phyloP scores from a whole-genome alignment of 2,888 invertebrate species.

The Polietes domitor region DNA sequence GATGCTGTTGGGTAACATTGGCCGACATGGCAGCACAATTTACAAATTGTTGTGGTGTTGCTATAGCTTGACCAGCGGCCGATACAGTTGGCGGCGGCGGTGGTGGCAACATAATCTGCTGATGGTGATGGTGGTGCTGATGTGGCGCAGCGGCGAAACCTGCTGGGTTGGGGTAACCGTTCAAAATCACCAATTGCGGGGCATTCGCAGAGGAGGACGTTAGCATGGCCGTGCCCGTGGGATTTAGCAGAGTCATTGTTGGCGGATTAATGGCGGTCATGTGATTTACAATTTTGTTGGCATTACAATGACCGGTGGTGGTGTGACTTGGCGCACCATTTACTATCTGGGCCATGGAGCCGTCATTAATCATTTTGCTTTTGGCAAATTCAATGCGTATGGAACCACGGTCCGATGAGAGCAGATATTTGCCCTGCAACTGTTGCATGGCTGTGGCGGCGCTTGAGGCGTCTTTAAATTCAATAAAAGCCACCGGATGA shows the following conservation, averaged over 20 bases:
- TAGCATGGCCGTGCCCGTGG: constrained; percentile 58
- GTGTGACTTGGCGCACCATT: constrained; percentile 41
- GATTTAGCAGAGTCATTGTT: constrained; percentile 57
- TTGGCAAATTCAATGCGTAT: constrained; percentile 99
- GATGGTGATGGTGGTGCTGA: constrained; percentile 65
- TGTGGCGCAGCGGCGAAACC: constrained; percentile 21
- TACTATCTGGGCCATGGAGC: constrained; percentile 65
- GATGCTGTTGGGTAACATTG: constrained; percentile 58
- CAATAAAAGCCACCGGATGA: constrained; percentile 98
- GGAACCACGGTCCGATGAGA: constrained; percentile 97
- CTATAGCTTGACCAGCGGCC: constrained; percentile 4
- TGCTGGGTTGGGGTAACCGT: constrained; percentile 67
- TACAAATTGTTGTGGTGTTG: constrained; percentile 50
- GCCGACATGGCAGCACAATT: constrained; percentile 52
- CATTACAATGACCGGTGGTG: constrained; percentile 54
- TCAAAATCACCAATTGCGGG: constrained; percentile 74
- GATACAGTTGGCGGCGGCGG: constrained; percentile 50
- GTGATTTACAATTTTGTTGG: constrained; percentile 60
- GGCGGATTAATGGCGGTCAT: constrained; percentile 51
- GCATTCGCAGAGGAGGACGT: constrained; percentile 53
- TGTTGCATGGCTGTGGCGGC: constrained; percentile 96
- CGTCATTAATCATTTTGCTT: constrained; percentile 95
- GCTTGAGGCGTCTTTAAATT: constrained; percentile 95
- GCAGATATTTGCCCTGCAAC: constrained; percentile 97
- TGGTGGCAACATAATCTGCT: constrained; percentile 55